A percentile compares a stretch with the other conserved stretches of the same genome.
Evolutionary conservation across 2,113 vertebrate genomes (phyloP).

Genomic region (Pluvianellus socialis): DNA sequence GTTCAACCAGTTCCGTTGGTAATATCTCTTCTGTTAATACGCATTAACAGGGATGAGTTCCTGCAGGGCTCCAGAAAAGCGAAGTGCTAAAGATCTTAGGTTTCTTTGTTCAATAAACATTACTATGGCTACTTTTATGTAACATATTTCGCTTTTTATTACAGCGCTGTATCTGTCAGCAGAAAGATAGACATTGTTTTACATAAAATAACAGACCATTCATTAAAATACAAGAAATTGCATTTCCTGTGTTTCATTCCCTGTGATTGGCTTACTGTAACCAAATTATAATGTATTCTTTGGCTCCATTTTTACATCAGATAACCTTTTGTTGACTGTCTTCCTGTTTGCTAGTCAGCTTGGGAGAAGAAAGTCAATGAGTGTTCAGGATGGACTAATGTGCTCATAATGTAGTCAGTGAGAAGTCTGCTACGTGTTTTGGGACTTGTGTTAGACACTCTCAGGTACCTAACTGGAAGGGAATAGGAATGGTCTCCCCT

Average conservation of each 20-base stretch:
- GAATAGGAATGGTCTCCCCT: neutral
- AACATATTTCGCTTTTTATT: neutral
- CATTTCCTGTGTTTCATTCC: neutral
- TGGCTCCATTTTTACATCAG: neutral
- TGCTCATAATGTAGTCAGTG: neutral
- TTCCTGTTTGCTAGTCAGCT: neutral
- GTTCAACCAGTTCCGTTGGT: neutral
- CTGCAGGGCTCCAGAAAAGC: neutral
- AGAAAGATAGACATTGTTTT: neutral
- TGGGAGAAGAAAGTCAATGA: neutral
- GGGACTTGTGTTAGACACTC: neutral
- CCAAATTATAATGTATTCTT: neutral
- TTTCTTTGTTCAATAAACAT: constrained; percentile 22
- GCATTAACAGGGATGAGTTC: neutral
- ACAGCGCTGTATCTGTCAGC: neutral
- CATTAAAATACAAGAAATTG: neutral
- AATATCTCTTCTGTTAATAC: neutral
- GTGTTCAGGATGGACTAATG: neutral
- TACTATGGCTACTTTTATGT: neutral
- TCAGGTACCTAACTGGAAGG: neutral
- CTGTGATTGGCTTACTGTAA: neutral
- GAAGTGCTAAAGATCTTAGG: neutral
- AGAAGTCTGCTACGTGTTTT: neutral
- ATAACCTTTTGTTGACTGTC: neutral
- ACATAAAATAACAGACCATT: neutral